Evolutionary conservation across 1,140 invertebrate species (phyloP).

Genomic region (Ridgeia piscesae): DNA sequence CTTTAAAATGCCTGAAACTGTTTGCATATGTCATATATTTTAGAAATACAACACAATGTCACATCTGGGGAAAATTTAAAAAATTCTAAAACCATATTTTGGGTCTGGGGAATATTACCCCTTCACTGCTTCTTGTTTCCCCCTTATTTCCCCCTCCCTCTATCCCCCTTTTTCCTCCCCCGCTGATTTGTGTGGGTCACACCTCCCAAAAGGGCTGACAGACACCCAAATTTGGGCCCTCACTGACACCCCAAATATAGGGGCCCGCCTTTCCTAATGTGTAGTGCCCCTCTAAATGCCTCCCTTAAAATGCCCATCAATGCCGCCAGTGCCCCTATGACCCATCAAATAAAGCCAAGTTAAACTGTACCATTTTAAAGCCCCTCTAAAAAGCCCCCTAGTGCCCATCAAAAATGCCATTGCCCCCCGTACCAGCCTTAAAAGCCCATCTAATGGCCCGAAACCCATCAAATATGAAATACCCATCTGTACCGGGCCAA

Average conservation of each 20-base stretch:
- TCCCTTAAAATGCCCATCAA: too few relatives aligned
- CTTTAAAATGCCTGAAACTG: neutral
- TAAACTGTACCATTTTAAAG: too few relatives aligned
- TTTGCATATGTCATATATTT: neutral
- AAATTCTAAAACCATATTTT: neutral
- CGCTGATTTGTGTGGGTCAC: neutral
- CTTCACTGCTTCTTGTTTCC: neutral
- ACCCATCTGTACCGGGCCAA: too few relatives aligned
- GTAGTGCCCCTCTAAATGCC: too few relatives aligned
- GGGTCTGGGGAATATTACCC: neutral
- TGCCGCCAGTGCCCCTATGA: too few relatives aligned
- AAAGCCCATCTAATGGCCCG: too few relatives aligned
- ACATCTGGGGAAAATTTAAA: neutral
- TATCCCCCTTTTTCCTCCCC: neutral
- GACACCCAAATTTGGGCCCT: neutral
- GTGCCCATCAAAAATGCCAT: too few relatives aligned
- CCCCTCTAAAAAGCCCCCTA: too few relatives aligned
- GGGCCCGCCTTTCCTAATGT: neutral
- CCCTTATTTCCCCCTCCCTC: neutral
- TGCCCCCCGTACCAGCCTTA: too few relatives aligned
- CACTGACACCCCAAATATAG: neutral
- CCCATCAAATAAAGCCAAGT: too few relatives aligned
- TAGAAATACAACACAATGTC: neutral
- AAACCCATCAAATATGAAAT: too few relatives aligned
- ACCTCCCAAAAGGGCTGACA: neutral